These are phyloP conservation scores for Wiebesia pumilae DNA, from an alignment of 1,140 invertebrate genomes.

Conservation along the genomic window DNA sequence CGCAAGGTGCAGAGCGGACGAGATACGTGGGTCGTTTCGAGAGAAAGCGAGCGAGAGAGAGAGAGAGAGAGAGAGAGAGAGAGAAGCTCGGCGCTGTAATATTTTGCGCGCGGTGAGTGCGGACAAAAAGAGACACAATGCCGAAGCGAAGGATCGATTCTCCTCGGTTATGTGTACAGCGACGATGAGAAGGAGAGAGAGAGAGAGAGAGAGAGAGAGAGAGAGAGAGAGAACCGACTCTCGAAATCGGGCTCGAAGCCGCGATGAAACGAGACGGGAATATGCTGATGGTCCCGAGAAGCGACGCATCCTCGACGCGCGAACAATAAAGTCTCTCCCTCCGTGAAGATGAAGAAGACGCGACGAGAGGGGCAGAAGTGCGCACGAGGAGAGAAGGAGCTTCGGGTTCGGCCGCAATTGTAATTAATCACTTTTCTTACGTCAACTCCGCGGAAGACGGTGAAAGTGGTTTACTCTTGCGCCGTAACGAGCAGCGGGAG, in stretches of 20 bases:
- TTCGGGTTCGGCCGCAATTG: conserved; percentile 1
- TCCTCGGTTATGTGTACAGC: conserved; percentile 31
- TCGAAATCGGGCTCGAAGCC: neutral
- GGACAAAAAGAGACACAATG: conserved; percentile 51
- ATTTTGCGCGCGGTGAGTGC: conserved; percentile 27
- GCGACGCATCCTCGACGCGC: conserved; percentile 15
- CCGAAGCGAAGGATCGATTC: conserved; percentile 48
- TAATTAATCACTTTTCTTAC: conserved; percentile 44
- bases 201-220: neutral
- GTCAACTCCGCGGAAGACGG: neutral
- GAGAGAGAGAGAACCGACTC: neutral
- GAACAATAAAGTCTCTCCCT: conserved; percentile 31
- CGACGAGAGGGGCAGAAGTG: neutral
- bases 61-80: neutral
- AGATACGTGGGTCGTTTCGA: neutral
- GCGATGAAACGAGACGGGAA: conserved; percentile 1
- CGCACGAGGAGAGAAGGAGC: neutral
- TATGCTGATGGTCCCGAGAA: conserved; percentile 41
- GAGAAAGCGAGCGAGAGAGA: neutral
- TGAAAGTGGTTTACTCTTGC: neutral
- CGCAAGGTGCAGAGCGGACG: neutral
- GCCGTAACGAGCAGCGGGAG: conserved; percentile 19
- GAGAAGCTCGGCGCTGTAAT: conserved; percentile 18
- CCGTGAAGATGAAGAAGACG: neutral
- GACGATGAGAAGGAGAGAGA: neutral